phyloP scores from a whole-genome alignment of 1,140 invertebrate species.

The Archivesica marissinica region DNA sequence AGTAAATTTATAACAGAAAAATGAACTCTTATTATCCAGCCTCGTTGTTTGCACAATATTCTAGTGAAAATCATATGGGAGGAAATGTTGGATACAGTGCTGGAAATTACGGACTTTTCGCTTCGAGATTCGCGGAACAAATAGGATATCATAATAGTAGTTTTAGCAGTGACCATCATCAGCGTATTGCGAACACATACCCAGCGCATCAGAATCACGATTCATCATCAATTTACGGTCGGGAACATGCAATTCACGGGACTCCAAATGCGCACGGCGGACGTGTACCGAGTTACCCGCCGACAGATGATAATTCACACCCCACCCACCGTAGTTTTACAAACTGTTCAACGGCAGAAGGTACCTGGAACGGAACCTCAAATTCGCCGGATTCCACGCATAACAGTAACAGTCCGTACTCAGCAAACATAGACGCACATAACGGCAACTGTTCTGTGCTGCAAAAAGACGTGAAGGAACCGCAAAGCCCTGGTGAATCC shows the following conservation, averaged over 20 bases:
- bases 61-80: conserved; percentile 71
- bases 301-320: conserved; percentile 52
- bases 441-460: conserved; percentile 69
- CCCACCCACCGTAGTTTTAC: conserved; percentile 52
- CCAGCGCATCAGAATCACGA: conserved; percentile 70
- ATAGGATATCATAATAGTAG: conserved; percentile 74
- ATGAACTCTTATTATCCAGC: conserved; percentile 80
- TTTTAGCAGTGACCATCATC: conserved; percentile 69
- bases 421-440: conserved; percentile 60
- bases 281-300: conserved; percentile 58
- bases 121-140: conserved; percentile 76
- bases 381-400: conserved; percentile 71
- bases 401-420: conserved; percentile 68
- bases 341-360: conserved; percentile 62
- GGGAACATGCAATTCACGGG: conserved; percentile 63
- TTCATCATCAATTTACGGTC: conserved; percentile 59
- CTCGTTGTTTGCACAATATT: conserved; percentile 79
- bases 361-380: conserved; percentile 64
- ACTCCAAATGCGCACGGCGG: conserved; percentile 55
- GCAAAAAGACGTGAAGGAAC: conserved; percentile 72
- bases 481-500: conserved; percentile 65
- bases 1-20: conserved; percentile 75
- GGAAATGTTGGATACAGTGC: conserved; percentile 74
- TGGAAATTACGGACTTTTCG: conserved; percentile 77
- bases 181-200: conserved; percentile 66